Base-by-base conservation (phyloP, 2,888 invertebrate genomes). In the Acholoe squamosa region DNA sequence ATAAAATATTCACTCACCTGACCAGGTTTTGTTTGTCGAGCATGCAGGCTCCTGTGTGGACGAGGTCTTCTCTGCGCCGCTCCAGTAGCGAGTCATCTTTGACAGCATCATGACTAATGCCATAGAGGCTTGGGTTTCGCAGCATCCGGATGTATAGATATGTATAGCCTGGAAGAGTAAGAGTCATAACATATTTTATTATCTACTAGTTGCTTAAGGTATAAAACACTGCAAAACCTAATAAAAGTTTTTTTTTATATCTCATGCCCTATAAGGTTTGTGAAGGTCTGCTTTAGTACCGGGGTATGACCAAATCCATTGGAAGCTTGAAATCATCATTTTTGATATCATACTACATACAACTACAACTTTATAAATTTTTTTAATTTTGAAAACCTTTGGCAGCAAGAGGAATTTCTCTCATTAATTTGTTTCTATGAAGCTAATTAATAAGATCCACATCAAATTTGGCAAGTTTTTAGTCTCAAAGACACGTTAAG, bases 111-210 rank as follows among this genome's bases (percentile, higher is more conserved):
- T 94, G 93, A 0, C 97, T 96, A n/a, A 99, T 97, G 0, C 98
- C 98, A 95, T 99, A 99, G 33, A 99, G 96, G 0, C 97, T 97
- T 0, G 99, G 99, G 94, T 98, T 97, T 0, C 98, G 97, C 84
- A 99, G 96, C 99, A 99, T 99, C 77, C 99, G 96, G 33, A 99
- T 98, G 95, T 99, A 99, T 0, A 99, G 97, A 96, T 99, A 99
- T 0, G 99, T 98, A 96, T 99, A 99, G 0, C 99, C 95, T 95
- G 92, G 0, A 61, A 61, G 61, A 7, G 61, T 61, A 19, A 61
- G 61, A 10, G 43, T 43, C 10, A 43, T 43, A 43, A 10, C 43
- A 43, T 43, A n/a, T n/a, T n/a, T n/a, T n/a, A n/a, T n/a, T n/a
- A n/a, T n/a, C n/a, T n/a, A n/a, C n/a, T n/a, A n/a, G n/a, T n/a